phyloP scores from a whole-genome alignment of 2,113 vertebrate genomes.

The Lophotis ruficrista region DNA sequence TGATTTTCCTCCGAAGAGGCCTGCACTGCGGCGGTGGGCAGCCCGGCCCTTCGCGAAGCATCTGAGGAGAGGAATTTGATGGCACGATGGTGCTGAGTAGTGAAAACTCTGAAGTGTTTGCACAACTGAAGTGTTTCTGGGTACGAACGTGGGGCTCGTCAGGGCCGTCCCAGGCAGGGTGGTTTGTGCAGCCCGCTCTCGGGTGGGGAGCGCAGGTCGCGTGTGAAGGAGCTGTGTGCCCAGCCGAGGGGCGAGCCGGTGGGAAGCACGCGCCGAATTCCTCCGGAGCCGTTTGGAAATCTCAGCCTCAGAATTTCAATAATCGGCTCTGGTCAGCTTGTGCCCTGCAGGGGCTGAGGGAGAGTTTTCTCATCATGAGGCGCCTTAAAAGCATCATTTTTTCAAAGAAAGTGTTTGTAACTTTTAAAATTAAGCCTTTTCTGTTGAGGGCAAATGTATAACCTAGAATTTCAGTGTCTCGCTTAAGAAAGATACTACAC shows the following conservation, averaged over 20 bases:
- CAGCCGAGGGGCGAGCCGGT: neutral
- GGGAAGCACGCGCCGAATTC: too few species aligned
- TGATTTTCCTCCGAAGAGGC: neutral
- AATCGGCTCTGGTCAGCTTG: neutral
- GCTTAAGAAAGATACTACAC: neutral
- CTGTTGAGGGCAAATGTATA: neutral
- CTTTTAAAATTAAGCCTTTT: neutral
- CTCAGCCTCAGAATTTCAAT: neutral
- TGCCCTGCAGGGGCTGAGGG: neutral
- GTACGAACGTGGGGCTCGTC: rapidly evolving
- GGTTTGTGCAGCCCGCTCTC: neutral
- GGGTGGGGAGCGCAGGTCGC: rapidly evolving
- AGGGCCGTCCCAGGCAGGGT: rapidly evolving
- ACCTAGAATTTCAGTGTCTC: neutral
- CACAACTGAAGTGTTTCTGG: neutral
- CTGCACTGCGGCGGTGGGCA: neutral
- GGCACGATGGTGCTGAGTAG: neutral
- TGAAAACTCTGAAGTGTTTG: neutral
- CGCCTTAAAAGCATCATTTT: rapidly evolving
- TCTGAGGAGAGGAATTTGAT: too few species aligned
- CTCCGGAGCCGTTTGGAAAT: neutral
- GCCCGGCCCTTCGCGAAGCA: neutral
- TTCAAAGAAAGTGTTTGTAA: neutral
- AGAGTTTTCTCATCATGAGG: neutral
- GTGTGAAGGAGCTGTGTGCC: neutral